phyloP scores from a whole-genome alignment of 2,113 vertebrate genomes.

The Bettongia penicillata region DNA sequence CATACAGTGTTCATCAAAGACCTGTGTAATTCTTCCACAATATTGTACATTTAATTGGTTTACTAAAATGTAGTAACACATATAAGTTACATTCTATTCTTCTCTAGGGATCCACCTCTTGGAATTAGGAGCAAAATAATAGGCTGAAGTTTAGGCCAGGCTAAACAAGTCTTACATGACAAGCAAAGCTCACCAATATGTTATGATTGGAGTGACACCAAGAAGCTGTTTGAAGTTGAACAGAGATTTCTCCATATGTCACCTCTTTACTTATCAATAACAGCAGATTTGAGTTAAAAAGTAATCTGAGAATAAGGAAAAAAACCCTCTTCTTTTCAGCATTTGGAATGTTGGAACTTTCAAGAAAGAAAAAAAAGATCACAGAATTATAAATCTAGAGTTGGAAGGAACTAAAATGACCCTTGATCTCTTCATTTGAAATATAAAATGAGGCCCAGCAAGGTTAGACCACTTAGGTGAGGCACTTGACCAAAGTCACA shows the following conservation, averaged over 20 bases:
- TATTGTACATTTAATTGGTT: constrained; percentile 38
- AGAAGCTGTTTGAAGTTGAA: not conserved
- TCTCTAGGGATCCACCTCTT: not conserved
- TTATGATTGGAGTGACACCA: not conserved
- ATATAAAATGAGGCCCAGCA: not conserved
- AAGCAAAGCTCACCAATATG: not conserved
- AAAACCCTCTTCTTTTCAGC: not conserved
- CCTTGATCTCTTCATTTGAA: not conserved
- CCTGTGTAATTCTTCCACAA: not conserved
- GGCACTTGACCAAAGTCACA: not conserved
- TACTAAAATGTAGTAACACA: constrained; percentile 4
- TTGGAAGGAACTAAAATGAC: not conserved
- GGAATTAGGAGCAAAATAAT: not conserved
- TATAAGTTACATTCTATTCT: not conserved
- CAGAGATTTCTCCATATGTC: not conserved
- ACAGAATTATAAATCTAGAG: not conserved
- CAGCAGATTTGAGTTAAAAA: not conserved
- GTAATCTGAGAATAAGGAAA: not conserved
- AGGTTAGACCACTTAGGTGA: not conserved
- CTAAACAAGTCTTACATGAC: not conserved
- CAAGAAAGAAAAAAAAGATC: not conserved
- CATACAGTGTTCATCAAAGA: not conserved
- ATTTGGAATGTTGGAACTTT: not conserved
- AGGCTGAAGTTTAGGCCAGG: not conserved
- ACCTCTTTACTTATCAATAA: not conserved